Evolutionary conservation across 2,888 invertebrate species (phyloP).

Genomic region (Stenotaenia linearis): DNA sequence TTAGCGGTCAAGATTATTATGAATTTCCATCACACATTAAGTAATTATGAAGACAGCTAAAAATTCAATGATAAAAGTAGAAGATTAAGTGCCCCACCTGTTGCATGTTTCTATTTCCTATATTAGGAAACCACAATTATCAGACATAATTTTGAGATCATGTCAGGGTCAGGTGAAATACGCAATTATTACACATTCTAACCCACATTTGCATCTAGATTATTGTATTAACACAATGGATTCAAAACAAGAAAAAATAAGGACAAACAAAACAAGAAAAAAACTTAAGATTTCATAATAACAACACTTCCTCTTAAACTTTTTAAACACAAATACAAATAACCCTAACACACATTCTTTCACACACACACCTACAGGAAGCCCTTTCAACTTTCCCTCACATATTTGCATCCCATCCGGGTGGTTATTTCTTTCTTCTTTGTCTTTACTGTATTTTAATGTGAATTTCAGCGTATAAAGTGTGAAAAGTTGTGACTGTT

Average conservation of each 20-base stretch:
- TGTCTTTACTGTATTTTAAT: background rate
- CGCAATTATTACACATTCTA: background rate
- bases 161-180: background rate
- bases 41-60: no score
- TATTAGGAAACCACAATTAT: background rate
- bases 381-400: background rate
- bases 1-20: no score
- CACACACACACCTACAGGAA: background rate
- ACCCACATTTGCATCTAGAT: background rate
- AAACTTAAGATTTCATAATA: no score
- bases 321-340: background rate
- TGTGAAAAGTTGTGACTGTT: background rate
- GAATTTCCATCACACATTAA: no score
- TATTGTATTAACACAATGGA: background rate
- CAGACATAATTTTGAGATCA: background rate
- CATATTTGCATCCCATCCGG: background rate
- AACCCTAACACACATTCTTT: background rate
- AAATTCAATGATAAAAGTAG: no score
- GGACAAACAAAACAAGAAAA: background rate
- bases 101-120: background rate
- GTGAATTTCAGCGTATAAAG: no score
- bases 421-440: background rate
- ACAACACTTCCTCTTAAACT: no score
- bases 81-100: background rate
- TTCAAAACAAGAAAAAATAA: background rate